These are phyloP conservation scores for Salvelinus sp. DNA, from an alignment of 2,113 vertebrate genomes.

Conservation along the genomic window DNA sequence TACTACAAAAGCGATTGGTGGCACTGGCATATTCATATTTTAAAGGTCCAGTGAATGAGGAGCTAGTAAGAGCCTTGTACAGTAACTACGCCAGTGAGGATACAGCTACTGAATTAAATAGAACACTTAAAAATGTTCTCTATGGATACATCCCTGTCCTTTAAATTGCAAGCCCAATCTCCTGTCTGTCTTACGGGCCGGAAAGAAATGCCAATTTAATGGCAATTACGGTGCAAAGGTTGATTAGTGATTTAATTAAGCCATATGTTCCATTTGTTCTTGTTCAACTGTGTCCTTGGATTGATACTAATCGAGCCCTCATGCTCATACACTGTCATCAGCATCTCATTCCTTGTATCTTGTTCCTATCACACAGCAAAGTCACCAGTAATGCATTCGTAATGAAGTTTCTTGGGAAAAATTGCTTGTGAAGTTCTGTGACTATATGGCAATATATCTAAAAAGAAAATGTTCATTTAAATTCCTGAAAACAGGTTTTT, in stretches of 20 bases:
- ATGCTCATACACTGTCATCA: background rate
- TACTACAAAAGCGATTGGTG: too few species aligned
- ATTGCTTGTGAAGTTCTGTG: too few species aligned
- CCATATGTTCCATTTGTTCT: background rate
- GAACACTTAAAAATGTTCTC: too few species aligned
- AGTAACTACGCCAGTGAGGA: too few species aligned
- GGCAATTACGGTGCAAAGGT: background rate
- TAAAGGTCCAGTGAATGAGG: too few species aligned
- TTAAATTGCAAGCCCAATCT: background rate
- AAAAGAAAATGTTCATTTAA: background rate
- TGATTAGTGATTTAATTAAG: background rate
- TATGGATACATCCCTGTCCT: background rate
- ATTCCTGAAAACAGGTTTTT: too few species aligned
- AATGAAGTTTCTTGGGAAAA: background rate
- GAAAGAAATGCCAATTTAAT: background rate
- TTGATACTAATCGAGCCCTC: background rate
- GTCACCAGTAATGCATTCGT: background rate
- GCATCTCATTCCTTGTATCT: background rate
- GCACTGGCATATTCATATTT: too few species aligned
- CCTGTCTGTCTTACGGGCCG: background rate
- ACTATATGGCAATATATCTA: background rate
- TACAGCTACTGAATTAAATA: too few species aligned
- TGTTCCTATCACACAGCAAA: background rate
- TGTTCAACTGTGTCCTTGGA: constrained; percentile 1
- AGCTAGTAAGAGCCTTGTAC: too few species aligned